phyloP scores from a whole-genome alignment of 2,888 invertebrate species.

The Bursaphelenchus okinawaensis region DNA sequence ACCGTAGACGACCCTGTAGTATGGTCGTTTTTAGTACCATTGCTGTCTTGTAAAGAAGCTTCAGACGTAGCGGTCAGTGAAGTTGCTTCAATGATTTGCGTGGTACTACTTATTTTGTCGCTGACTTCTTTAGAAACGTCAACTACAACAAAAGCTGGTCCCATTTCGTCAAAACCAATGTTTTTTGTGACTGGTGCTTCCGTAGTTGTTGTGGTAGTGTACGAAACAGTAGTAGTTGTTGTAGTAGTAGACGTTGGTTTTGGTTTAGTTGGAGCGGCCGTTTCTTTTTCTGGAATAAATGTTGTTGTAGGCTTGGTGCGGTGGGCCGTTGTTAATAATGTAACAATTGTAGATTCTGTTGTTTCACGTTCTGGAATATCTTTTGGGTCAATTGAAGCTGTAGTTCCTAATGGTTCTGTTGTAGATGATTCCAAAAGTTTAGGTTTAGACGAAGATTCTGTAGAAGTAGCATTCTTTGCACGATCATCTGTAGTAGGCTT shows the following conservation, averaged over 20 bases:
- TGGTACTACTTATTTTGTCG: too few relatives aligned
- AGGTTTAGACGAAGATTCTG: too few relatives aligned
- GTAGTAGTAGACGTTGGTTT: neutral
- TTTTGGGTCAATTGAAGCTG: neutral
- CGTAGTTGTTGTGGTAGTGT: neutral
- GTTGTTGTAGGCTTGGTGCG: constrained; percentile 3
- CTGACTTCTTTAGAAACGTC: neutral
- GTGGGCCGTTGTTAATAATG: neutral
- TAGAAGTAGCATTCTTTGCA: too few relatives aligned
- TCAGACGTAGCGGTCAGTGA: neutral
- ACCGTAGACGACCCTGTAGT: too few relatives aligned
- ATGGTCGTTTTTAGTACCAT: too few relatives aligned
- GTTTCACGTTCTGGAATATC: neutral
- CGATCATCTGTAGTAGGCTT: too few relatives aligned
- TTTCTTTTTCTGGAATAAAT: neutral
- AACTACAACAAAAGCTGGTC: neutral
- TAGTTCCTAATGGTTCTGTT: neutral
- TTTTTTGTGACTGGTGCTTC: neutral
- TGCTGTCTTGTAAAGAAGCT: too few relatives aligned
- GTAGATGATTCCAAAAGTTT: neutral
- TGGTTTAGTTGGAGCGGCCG: neutral
- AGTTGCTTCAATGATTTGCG: neutral
- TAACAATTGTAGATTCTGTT: neutral
- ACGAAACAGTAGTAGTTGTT: neutral
- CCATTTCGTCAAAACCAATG: neutral